phyloP scores from a whole-genome alignment of 1,140 invertebrate species.

The Coptotermes formosanus region DNA sequence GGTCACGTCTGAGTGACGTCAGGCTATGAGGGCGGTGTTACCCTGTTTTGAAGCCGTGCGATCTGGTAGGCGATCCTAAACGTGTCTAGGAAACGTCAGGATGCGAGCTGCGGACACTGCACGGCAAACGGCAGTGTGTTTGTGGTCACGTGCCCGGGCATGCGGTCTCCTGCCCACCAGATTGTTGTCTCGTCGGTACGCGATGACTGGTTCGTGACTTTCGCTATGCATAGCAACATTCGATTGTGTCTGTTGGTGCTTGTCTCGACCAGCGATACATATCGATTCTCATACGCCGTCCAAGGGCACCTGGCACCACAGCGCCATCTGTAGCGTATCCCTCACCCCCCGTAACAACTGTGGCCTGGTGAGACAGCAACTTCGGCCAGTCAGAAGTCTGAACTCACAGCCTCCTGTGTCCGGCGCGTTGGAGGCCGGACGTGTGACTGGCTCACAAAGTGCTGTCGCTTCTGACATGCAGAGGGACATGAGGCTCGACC shows the following conservation, averaged over 20 bases:
- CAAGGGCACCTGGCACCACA: conserved; percentile 4
- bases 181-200: background rate
- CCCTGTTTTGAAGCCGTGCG: too few relatives aligned
- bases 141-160: too few relatives aligned
- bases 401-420: background rate
- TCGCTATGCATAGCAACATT: background rate
- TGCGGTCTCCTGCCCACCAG: too few relatives aligned
- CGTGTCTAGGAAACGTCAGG: too few relatives aligned
- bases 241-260: conserved; percentile 14
- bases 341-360: background rate
- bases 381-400: background rate
- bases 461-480: too few relatives aligned
- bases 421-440: background rate
- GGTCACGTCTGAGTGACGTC: too few relatives aligned
- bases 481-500: too few relatives aligned
- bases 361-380: background rate
- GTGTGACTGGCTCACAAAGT: background rate
- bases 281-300: background rate
- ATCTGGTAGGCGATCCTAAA: too few relatives aligned
- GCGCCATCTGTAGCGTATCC: background rate
- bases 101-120: too few relatives aligned
- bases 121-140: too few relatives aligned
- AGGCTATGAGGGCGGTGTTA: too few relatives aligned
- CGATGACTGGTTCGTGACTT: background rate
- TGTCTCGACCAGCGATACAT: background rate